A percentile compares a stretch with the other conserved stretches of the same genome.
Conservation (phyloP, 1,140 invertebrate species). For the Conus betulinus region DNA sequence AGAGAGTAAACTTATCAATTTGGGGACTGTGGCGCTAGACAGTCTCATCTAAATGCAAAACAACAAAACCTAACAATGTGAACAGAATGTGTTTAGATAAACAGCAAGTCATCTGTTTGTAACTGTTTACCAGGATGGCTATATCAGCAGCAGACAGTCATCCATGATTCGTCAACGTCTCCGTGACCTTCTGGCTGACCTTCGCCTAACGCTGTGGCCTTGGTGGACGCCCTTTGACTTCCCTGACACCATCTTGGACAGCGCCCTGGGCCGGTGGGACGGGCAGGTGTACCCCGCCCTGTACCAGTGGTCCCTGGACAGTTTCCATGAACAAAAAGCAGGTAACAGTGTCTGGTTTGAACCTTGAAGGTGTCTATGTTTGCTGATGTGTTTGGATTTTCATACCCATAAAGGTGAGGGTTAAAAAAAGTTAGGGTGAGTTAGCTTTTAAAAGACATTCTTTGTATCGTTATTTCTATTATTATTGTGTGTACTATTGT, state of each 20-base stretch:
- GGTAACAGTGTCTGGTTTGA: constrained; percentile 55
- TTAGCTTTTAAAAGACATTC: no score
- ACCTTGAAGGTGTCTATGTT: no score
- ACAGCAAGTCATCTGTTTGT: no score
- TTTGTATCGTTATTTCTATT: no score
- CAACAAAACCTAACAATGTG: not conserved
- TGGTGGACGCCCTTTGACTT: constrained; percentile 96
- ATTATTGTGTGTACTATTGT: no score
- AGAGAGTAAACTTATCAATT: no score
- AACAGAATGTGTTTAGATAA: not conserved
- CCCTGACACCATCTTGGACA: constrained; percentile 87
- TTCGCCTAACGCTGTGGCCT: constrained; percentile 90
- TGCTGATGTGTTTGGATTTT: no score
- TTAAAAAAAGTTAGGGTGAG: no score
- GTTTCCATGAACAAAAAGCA: constrained; percentile 88
- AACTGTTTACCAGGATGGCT: constrained; percentile 54
- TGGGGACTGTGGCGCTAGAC: not conserved
- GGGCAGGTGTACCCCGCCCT: constrained; percentile 93
- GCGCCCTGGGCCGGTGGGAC: constrained; percentile 91
- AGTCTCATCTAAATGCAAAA: not conserved
- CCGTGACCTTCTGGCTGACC: constrained; percentile 81
- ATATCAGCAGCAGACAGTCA: constrained; percentile 79
- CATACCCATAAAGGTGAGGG: no score
- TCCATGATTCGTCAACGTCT: constrained; percentile 81
- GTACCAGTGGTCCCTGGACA: constrained; percentile 89